Conservation (phyloP, 2,888 invertebrate species). For the Crematogaster levior region DNA sequence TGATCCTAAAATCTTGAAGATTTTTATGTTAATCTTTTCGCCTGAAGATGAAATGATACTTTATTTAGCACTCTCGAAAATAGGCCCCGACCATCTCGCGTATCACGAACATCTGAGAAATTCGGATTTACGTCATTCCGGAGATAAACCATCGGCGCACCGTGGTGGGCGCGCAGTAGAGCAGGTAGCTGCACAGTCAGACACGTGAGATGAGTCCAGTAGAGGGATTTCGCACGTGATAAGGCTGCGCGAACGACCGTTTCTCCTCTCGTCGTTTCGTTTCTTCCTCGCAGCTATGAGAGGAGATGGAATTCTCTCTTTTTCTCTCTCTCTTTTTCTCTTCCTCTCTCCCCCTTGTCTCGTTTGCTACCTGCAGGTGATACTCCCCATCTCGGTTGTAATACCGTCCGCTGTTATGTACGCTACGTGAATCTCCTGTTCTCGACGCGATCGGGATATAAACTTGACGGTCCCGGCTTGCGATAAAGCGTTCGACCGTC, state of each 20-base stretch:
- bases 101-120: slow-evolving; percentile 39
- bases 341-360: neutral
- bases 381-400: slow-evolving; percentile 18
- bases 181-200: slow-evolving; percentile 55
- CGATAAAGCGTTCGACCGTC: slow-evolving; percentile 54
- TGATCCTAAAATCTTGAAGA: neutral
- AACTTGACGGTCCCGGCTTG: slow-evolving; percentile 39
- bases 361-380: slow-evolving; percentile 19
- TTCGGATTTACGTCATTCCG: slow-evolving; percentile 46
- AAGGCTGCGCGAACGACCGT: slow-evolving; percentile 63
- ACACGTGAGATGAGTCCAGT: slow-evolving; percentile 60
- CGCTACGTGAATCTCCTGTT: slow-evolving; percentile 48
- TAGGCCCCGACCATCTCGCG: neutral
- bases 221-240: slow-evolving; percentile 71
- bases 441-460: slow-evolving; percentile 56
- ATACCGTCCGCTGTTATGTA: slow-evolving; percentile 35
- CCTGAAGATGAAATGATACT: neutral
- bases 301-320: neutral
- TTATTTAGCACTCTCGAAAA: slow-evolving; percentile 11
- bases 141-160: slow-evolving; percentile 38
- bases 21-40: neutral
- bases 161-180: slow-evolving; percentile 37
- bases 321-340: neutral
- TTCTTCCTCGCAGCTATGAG: slow-evolving; percentile 14
- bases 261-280: slow-evolving; percentile 50